Conservation (phyloP, 2,888 invertebrate species). For the Eretmocerus hayati region DNA sequence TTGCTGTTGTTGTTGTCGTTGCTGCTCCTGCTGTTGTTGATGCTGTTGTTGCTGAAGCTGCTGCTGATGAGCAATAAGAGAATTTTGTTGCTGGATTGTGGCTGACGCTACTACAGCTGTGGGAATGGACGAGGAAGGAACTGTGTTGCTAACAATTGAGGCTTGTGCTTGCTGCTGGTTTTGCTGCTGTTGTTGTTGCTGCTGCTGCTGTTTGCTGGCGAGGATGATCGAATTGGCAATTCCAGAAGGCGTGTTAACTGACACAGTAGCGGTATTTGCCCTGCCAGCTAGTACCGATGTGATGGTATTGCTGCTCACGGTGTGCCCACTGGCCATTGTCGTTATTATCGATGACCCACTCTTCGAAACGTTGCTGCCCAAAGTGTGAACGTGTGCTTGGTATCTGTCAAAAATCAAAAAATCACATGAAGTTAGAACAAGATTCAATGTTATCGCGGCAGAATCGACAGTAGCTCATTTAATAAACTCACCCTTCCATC, state of each 20-base stretch:
- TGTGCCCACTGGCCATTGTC: constrained; percentile 67
- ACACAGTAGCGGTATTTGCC: constrained; percentile 69
- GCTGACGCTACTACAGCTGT: constrained; percentile 21
- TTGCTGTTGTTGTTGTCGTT: constrained; percentile 37
- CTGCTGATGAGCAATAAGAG: constrained; percentile 30
- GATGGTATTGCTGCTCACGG: constrained; percentile 72
- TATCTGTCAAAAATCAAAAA: too few species aligned
- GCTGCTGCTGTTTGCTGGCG: constrained; percentile 45
- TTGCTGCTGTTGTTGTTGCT: constrained; percentile 47
- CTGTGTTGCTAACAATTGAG: constrained; percentile 5
- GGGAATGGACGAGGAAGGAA: constrained; percentile 16
- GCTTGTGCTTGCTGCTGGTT: constrained; percentile 41
- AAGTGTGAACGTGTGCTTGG: constrained; percentile 42
- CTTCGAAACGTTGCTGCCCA: constrained; percentile 21
- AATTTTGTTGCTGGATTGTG: constrained; percentile 12
- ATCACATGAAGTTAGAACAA: too few species aligned
- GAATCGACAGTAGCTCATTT: not conserved
- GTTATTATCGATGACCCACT: constrained; percentile 49
- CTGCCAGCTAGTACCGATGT: constrained; percentile 72
- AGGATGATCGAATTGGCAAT: constrained; percentile 38
- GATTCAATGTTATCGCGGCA: too few species aligned
- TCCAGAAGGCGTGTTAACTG: constrained; percentile 55
- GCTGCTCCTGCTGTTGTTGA: constrained; percentile 27
- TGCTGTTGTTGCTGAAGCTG: constrained; percentile 36
- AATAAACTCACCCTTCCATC: constrained; percentile 9